Percentiles rank a stretch among this genome's conserved stretches.
Conservation (phyloP, 2,113 vertebrate species). For the Syrmaticus mikado region DNA sequence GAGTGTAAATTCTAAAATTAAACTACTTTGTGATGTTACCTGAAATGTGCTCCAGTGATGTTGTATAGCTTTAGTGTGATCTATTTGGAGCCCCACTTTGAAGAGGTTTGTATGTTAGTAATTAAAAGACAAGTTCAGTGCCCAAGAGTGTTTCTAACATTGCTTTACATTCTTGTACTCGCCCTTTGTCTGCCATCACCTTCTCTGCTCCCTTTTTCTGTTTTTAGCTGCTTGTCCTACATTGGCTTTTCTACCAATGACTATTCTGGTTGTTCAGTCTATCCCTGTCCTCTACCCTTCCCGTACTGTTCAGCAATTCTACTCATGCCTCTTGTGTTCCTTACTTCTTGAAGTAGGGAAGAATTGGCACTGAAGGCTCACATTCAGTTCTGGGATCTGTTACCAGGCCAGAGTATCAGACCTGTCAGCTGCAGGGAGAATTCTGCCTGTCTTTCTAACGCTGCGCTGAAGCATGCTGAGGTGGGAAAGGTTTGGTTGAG, state of each 20-base stretch:
- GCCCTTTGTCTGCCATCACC: conserved; percentile 31
- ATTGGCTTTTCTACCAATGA: background rate
- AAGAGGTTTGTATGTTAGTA: background rate
- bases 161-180: conserved; percentile 10
- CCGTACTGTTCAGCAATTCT: background rate
- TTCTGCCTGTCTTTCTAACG: background rate
- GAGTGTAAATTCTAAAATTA: background rate
- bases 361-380: background rate
- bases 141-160: background rate
- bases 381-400: background rate
- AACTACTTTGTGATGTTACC: background rate
- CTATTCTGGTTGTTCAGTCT: background rate
- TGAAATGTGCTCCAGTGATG: background rate
- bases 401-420: background rate
- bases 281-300: background rate
- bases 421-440: background rate
- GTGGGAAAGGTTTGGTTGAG: background rate
- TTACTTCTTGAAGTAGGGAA: background rate
- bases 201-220: conserved; percentile 38
- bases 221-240: conserved; percentile 54
- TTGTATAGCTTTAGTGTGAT: background rate
- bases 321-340: background rate
- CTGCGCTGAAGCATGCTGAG: background rate
- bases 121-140: background rate
- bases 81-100: background rate